Evolutionary conservation across 2,113 vertebrate species (phyloP).

Genomic region (Platichthys stellatus): DNA sequence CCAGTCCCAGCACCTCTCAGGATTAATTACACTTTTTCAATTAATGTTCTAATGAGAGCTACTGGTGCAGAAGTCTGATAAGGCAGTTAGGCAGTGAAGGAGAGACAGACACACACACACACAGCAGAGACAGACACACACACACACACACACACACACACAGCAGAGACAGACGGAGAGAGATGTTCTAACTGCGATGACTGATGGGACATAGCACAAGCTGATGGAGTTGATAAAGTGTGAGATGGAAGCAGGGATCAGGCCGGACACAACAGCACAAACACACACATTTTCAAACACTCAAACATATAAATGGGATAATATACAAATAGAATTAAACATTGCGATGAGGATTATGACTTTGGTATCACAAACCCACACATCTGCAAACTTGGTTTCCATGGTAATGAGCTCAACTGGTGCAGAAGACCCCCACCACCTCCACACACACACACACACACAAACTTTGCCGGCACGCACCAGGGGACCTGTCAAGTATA

Average conservation of each 20-base stretch:
- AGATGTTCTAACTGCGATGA: not conserved
- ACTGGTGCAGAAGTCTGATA: constrained; percentile 84
- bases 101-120: constrained; percentile 34
- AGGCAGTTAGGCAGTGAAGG: constrained; percentile 77
- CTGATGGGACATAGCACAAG: constrained; percentile 48
- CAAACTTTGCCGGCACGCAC: constrained; percentile 62
- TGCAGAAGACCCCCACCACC: constrained; percentile 43
- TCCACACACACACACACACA: constrained; percentile 22
- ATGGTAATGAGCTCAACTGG: constrained; percentile 79
- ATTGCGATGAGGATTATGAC: constrained; percentile 31
- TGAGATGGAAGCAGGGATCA: constrained; percentile 16
- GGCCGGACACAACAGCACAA: not conserved
- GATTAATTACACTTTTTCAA: constrained; percentile 89
- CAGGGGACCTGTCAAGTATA: constrained; percentile 79
- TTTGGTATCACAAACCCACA: constrained; percentile 51
- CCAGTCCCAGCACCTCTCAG: constrained; percentile 80
- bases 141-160: constrained; percentile 9
- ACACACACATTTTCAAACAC: not conserved
- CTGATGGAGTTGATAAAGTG: constrained; percentile 55
- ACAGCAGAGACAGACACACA: not conserved
- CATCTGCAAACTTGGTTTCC: constrained; percentile 62
- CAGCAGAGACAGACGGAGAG: constrained; percentile 30
- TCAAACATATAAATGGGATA: not conserved
- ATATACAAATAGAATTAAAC: constrained; percentile 29
- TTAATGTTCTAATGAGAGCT: constrained; percentile 86